These are phyloP conservation scores for Eristalis tenax DNA, from an alignment of 2,888 invertebrate species.

Conservation along the genomic window DNA sequence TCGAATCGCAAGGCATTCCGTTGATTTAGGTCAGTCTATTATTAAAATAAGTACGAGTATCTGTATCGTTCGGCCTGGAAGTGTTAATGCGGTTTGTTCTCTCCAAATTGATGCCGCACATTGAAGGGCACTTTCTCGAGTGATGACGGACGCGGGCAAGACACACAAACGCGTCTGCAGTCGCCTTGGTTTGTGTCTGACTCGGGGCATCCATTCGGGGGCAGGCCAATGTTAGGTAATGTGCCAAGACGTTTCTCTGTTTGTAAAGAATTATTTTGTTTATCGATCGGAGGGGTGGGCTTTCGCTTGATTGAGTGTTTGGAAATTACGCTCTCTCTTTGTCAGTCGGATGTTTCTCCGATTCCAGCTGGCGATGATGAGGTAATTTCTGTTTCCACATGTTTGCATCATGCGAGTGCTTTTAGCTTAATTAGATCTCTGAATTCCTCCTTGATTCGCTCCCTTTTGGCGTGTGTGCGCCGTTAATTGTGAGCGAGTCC, in stretches of 20 bases:
- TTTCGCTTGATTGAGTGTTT: not conserved
- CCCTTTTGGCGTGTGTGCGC: slow-evolving; percentile 14
- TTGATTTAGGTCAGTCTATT: slow-evolving; percentile 50
- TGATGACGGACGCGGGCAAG: slow-evolving; percentile 30
- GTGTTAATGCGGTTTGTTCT: slow-evolving; percentile 14
- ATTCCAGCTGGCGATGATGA: slow-evolving; percentile 10
- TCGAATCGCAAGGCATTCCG: slow-evolving; percentile 21
- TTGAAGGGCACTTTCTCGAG: slow-evolving; percentile 40
- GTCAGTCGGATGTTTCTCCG: slow-evolving; percentile 25
- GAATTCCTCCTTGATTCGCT: not conserved
- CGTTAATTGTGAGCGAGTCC: slow-evolving; percentile 24
- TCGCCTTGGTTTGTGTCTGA: not conserved
- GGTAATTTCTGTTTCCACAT: slow-evolving; percentile 29
- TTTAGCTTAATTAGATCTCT: slow-evolving; percentile 37
- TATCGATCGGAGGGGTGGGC: slow-evolving; percentile 24
- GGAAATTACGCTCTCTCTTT: not conserved
- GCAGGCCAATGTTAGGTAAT: slow-evolving; percentile 9
- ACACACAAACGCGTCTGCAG: not conserved
- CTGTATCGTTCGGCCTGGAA: slow-evolving; percentile 29
- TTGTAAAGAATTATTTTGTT: slow-evolving; percentile 47
- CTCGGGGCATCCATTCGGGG: not conserved
- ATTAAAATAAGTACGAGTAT: slow-evolving; percentile 1
- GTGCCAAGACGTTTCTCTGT: slow-evolving; percentile 3
- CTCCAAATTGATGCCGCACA: slow-evolving; percentile 2
- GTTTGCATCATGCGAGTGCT: slow-evolving; percentile 36